These are phyloP conservation scores for Cancer borealis DNA, from an alignment of 2,888 invertebrate genomes.

Conservation along the genomic window DNA sequence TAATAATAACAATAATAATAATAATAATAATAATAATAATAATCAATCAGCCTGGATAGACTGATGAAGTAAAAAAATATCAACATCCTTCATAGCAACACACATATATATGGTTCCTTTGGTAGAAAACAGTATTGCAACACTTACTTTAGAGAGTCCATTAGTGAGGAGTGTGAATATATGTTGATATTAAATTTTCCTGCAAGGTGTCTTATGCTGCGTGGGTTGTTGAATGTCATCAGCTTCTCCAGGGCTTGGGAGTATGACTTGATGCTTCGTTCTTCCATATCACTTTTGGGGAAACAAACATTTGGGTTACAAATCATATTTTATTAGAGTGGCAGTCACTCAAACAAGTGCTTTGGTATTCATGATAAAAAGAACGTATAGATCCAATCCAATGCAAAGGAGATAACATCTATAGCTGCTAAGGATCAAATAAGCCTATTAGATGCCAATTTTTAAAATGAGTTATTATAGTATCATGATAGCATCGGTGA, in stretches of 20 bases:
- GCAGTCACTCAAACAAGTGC: not conserved
- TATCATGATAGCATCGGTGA: not conserved
- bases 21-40: too few relatives aligned
- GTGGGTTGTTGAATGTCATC: constrained; percentile 59
- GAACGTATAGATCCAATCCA: not conserved
- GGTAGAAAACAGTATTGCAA: not conserved
- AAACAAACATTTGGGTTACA: not conserved
- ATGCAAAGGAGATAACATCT: not conserved
- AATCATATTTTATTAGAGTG: not conserved
- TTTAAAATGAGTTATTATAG: not conserved
- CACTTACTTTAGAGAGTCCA: constrained; percentile 63
- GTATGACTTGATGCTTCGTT: constrained; percentile 44
- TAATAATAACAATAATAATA: not conserved
- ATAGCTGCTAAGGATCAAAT: not conserved
- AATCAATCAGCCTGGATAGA: too few relatives aligned
- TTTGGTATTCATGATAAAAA: not conserved
- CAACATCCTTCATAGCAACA: not conserved
- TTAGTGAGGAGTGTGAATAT: constrained; percentile 65
- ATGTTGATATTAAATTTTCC: constrained; percentile 61
- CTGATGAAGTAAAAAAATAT: not conserved
- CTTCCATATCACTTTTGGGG: constrained; percentile 55
- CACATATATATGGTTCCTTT: not conserved
- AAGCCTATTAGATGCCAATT: not conserved
- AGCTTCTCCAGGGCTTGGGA: constrained; percentile 54
- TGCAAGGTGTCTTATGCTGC: constrained; percentile 63